Percentiles rank a stretch among this genome's conserved stretches.
These are phyloP conservation scores for Pollenia amentaria DNA, from an alignment of 2,888 invertebrate species.

Conservation along the genomic window DNA sequence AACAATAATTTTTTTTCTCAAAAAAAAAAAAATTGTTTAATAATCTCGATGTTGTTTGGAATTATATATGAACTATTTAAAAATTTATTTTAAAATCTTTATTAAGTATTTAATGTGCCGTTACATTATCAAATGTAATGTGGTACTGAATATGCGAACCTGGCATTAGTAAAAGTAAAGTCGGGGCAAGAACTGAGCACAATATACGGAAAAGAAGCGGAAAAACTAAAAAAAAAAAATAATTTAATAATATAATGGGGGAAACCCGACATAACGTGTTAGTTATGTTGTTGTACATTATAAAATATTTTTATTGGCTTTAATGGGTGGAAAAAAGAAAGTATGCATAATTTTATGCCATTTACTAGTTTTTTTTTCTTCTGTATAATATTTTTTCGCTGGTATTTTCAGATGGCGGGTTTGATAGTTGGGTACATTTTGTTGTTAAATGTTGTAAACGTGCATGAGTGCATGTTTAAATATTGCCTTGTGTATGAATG, in stretches of 20 bases:
- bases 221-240: constrained; percentile 25
- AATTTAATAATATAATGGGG: constrained; percentile 61
- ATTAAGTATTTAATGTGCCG: constrained; percentile 21
- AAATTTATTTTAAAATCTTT: not conserved
- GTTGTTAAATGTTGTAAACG: constrained; percentile 54
- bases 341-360: constrained; percentile 66
- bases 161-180: constrained; percentile 47
- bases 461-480: constrained; percentile 59
- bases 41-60: not conserved
- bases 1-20: no score
- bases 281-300: constrained; percentile 70
- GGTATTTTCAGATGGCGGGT: constrained; percentile 46
- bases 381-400: not conserved
- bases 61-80: not conserved
- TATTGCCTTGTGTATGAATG: constrained; percentile 12
- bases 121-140: constrained; percentile 17
- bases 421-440: constrained; percentile 50
- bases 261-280: constrained; percentile 67
- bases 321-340: constrained; percentile 58
- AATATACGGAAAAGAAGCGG: not conserved
- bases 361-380: constrained; percentile 36
- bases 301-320: constrained; percentile 72
- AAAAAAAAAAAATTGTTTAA: no score
- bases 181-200: constrained; percentile 7
- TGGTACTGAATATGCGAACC: constrained; percentile 31